phyloP scores from a whole-genome alignment of 2,113 vertebrate genomes.

The Gulo gulo region DNA sequence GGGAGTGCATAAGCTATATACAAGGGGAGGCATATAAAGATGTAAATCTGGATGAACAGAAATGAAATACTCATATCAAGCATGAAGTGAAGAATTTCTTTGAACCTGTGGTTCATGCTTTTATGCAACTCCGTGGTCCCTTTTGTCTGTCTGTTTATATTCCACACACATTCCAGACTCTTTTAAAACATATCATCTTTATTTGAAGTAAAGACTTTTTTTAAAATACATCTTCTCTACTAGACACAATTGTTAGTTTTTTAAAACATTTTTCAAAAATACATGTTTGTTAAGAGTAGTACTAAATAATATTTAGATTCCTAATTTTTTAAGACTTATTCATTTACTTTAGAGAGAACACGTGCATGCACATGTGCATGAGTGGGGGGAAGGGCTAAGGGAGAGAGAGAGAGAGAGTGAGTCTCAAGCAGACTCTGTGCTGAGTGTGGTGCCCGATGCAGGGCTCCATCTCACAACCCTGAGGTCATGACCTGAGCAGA shows the following conservation, averaged over 20 bases:
- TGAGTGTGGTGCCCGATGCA: neutral
- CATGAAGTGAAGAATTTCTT: neutral
- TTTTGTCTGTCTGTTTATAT: neutral
- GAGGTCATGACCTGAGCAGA: neutral
- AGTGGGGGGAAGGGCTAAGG: neutral
- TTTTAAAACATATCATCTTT: neutral
- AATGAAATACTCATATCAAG: neutral
- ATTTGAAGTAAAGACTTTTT: neutral
- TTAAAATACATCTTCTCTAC: neutral
- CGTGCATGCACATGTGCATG: neutral
- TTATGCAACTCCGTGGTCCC: neutral
- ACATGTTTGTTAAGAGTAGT: neutral
- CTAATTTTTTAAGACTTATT: neutral
- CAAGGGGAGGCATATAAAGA: neutral
- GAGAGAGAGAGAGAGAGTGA: neutral
- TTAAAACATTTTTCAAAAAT: neutral
- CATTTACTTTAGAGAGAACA: neutral
- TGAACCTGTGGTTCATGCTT: neutral
- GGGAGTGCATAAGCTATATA: neutral
- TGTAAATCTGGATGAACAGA: neutral
- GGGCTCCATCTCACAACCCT: neutral
- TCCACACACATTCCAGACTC: neutral
- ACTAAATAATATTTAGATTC: neutral
- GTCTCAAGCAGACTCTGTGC: neutral
- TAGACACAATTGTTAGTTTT: neutral